Evolutionary conservation across 2,888 invertebrate genomes (phyloP).

Genomic region (Pterostichus madidus): DNA sequence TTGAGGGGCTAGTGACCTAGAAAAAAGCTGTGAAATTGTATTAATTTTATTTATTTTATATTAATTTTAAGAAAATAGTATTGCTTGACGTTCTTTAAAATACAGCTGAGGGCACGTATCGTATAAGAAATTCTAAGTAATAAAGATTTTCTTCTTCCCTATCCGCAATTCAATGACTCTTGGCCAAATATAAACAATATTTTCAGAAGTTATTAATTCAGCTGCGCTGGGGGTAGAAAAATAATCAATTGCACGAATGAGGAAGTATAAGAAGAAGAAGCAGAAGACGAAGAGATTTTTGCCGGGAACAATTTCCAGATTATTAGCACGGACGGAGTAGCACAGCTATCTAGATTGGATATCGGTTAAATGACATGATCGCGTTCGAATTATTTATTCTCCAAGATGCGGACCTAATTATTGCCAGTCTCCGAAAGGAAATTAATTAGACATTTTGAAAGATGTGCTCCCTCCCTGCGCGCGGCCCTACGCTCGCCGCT

Average conservation of each 20-base stretch:
- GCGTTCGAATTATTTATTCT: slow-evolving; percentile 63
- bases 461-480: slow-evolving; percentile 5
- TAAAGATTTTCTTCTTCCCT: too few relatives aligned
- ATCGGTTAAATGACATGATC: slow-evolving; percentile 66
- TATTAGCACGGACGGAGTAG: slow-evolving; percentile 44
- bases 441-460: slow-evolving; percentile 66
- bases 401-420: slow-evolving; percentile 59
- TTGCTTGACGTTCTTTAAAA: too few relatives aligned
- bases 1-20: too few relatives aligned
- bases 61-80: too few relatives aligned
- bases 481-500: background rate
- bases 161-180: too few relatives aligned
- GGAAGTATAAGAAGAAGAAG: background rate
- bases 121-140: too few relatives aligned
- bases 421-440: slow-evolving; percentile 63
- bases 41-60: too few relatives aligned
- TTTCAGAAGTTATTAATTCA: slow-evolving; percentile 11
- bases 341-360: slow-evolving; percentile 63
- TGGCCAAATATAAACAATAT: slow-evolving; percentile 3
- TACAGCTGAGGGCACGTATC: too few relatives aligned
- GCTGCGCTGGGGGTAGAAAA: background rate
- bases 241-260: slow-evolving; percentile 13
- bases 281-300: slow-evolving; percentile 17
- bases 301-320: slow-evolving; percentile 54
- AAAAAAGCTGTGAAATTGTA: too few relatives aligned